Evolutionary conservation across 2,888 invertebrate species (phyloP), one percentile per base, ranked within the genome.

Genomic region (Drosophila borborema): DNA sequence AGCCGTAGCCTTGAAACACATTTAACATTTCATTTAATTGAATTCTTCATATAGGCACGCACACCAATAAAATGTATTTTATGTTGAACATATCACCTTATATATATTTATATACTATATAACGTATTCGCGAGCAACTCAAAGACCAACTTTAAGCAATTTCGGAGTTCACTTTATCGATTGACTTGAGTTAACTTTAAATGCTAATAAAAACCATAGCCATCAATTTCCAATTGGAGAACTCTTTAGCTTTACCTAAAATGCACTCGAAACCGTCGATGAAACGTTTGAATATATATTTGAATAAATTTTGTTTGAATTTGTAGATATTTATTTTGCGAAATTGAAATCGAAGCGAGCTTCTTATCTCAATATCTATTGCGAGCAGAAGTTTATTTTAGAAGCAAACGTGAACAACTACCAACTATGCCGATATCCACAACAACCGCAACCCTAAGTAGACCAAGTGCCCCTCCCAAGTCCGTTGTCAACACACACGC

Each of bases 381-480:
- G 76, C 76, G 79, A 71, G 74, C 81, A 64, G 82, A 49, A 75
- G 85, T 86, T 68, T 64, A 75, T 84, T 80, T 84, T 77, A 64
- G 63, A 84, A 86, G 85, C 77, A 75, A 84, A 56, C 74, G 72
- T 77, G 79, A 84, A 72, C 87, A 80, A 85, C 85, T 85, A 73
- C 61, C 71, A 69, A 55, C 63, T 40, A 54, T 46, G 62, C 62
- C 77, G 83, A 89, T 83, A 86, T 88, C 88, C 86, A 89, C 88
- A 89, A 90, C 90, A 90, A 91, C 87, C 88, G 80, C 86, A 85
- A 77, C 75, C 79, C 82, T 89, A 89, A 90, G 79, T 89, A 91
- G 80, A 78, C 80, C 81, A 75, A 68, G 71, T 79, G 73, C 68
- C 71, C 64, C 43, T 59, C 43, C 62, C 56, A 45, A 7, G 18